Conservation (phyloP, 1,140 invertebrate genomes). For the Danaus melanippus region DNA sequence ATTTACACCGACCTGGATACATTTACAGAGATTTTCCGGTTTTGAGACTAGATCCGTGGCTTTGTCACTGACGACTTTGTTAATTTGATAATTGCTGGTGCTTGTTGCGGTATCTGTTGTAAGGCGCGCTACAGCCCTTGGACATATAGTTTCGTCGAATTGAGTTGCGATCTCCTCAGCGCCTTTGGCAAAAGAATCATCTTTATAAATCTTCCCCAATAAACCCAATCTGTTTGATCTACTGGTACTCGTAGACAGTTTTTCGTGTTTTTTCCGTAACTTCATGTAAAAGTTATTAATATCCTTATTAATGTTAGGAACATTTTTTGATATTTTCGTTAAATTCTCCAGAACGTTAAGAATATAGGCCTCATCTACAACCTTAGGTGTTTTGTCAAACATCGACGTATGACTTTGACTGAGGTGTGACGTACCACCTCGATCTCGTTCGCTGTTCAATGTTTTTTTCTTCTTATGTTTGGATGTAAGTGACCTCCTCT, state of each 20-base stretch:
- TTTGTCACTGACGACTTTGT: conserved; percentile 2
- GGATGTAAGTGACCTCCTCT: conserved; percentile 11
- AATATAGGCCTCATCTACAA: conserved; percentile 50
- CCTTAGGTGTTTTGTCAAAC: conserved; percentile 25
- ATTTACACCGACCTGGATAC: background rate
- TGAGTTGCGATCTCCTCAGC: conserved; percentile 23
- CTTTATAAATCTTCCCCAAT: conserved; percentile 45
- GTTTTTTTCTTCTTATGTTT: conserved; percentile 10
- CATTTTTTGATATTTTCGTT: conserved; percentile 33
- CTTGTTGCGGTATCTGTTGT: conserved; percentile 10
- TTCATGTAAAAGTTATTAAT: conserved; percentile 41
- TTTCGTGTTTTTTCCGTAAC: conserved; percentile 39
- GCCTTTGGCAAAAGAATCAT: conserved; percentile 19
- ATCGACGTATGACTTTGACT: conserved; percentile 5
- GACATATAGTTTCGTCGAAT: conserved; percentile 14
- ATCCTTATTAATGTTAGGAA: conserved; percentile 44
- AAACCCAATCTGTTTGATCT: conserved; percentile 34
- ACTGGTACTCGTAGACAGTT: conserved; percentile 20
- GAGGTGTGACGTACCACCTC: background rate
- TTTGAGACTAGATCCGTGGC: conserved; percentile 4
- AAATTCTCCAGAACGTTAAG: conserved; percentile 46
- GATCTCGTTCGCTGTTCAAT: background rate
- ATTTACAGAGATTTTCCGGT: background rate
- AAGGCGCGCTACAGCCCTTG: background rate
- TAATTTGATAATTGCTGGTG: conserved; percentile 3